Evolutionary conservation across 2,113 vertebrate genomes (phyloP).

Genomic region (Nannobrachium achirus): DNA sequence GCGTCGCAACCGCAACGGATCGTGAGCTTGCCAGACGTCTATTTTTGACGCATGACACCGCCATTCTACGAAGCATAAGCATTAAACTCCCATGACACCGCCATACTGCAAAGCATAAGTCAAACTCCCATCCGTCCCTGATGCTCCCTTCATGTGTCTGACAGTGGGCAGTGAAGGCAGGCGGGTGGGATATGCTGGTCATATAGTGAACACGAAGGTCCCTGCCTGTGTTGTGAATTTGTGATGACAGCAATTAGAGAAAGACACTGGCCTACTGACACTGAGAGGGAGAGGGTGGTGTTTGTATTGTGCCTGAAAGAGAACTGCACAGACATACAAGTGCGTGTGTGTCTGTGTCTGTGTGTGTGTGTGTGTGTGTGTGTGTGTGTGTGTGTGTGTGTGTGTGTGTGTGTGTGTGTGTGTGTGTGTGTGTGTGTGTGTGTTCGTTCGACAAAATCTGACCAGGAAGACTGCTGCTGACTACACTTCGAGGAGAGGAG

Average conservation of each 20-base stretch:
- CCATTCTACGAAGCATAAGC: too few species aligned
- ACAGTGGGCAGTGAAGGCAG: not conserved
- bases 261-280: too few species aligned
- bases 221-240: conserved; percentile 9
- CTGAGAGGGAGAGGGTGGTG: too few species aligned
- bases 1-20: too few species aligned
- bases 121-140: too few species aligned
- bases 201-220: not conserved
- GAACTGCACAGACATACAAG: too few species aligned
- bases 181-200: not conserved
- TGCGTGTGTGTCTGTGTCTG: not conserved
- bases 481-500: not conserved
- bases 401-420: not conserved
- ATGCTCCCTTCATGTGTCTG: conserved; percentile 5
- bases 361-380: not conserved
- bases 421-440: not conserved
- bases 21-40: too few species aligned
- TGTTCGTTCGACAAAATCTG: not conserved
- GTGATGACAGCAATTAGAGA: conserved; percentile 24
- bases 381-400: not conserved
- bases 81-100: too few species aligned
- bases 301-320: too few species aligned
- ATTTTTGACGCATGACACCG: too few species aligned
- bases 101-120: too few species aligned
- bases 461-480: not conserved